Evolutionary conservation across 2,797 vertebrate genomes (phyloP), one percentile per base, ranked within the genome.

Genomic region (Eulemur coronatus): DNA sequence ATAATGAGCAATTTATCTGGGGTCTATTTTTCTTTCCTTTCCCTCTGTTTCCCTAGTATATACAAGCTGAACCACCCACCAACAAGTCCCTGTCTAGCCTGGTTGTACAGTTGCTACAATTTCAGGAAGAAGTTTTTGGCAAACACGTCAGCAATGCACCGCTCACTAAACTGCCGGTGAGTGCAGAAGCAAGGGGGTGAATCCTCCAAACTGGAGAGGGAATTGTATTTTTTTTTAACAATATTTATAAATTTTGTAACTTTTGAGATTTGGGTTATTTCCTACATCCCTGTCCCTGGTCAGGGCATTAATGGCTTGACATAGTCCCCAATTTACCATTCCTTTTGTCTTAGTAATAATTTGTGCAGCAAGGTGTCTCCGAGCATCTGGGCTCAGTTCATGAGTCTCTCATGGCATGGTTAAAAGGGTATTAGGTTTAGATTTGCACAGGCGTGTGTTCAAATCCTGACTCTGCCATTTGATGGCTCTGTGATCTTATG

Each of bases 121-220:
- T 99, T 98, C 99, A 99, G 98, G 99, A 99, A 99, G 99, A 99
- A 98, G 99, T 99, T 92, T 99, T 99, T 91, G 99, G 99, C 24
- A 99, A 99, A 89, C 99, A 99, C 98, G 99, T 99, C 99, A 99
- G 99, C 99, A 99, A 99, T 96, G 99, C 99, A 63, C 99, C 99
- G 0, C 99, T 99, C 97, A 99, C 99, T 96, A 99, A 99, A 97
- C 98, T 99, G 95, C 99, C 99, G 97, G 99, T 99, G 99, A 98
- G 98, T 98, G 17, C 57, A 33, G 67, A 86, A n/a, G 59, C 50
- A 41, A 65, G 76, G 52, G 78, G 50, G 13, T 14, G 22, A 61
- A 28, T 15, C 46, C 35, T 72, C 78, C 57, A 33, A 41, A 57
- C 46, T 72, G 30, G 65, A 89, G 72, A 76, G 38, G 48, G 73